Evolutionary conservation across 2,797 vertebrate genomes (phyloP).

Genomic region (Adelosebastes latens): DNA sequence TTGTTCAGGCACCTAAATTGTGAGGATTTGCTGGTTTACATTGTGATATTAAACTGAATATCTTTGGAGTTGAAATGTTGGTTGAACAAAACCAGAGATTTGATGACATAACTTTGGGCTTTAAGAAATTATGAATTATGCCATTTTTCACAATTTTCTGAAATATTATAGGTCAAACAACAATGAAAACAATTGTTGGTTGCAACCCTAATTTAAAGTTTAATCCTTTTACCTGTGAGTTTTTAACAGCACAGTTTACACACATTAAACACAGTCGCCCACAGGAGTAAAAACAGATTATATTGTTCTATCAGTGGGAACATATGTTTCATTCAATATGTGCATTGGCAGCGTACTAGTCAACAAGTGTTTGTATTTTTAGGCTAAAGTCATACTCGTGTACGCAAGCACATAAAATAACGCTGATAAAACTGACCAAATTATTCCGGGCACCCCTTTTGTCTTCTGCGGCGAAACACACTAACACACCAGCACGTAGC

Average conservation of each 20-base stretch:
- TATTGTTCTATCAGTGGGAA: neutral
- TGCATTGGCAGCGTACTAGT: neutral
- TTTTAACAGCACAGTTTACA: neutral
- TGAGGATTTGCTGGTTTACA: neutral
- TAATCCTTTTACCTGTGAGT: neutral
- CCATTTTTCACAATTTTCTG: neutral
- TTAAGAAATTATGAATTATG: neutral
- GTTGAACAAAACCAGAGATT: neutral
- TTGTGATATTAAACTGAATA: neutral
- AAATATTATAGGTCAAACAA: neutral
- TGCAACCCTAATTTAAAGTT: neutral
- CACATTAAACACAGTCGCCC: neutral
- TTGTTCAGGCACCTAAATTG: neutral
- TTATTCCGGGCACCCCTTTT: slow-evolving; percentile 58
- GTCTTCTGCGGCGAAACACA: slow-evolving; percentile 45
- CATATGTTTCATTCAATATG: neutral
- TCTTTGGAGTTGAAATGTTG: neutral
- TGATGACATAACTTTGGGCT: neutral
- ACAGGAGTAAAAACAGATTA: neutral
- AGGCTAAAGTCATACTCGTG: slow-evolving; percentile 22
- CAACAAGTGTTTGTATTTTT: slow-evolving; percentile 67
- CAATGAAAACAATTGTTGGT: neutral
- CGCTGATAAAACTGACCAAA: slow-evolving; percentile 61
- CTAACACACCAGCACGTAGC: slow-evolving; percentile 50
- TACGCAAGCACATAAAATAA: slow-evolving; percentile 15